phyloP scores from a whole-genome alignment of 1,140 invertebrate species.

The Bombus soroeensis region DNA sequence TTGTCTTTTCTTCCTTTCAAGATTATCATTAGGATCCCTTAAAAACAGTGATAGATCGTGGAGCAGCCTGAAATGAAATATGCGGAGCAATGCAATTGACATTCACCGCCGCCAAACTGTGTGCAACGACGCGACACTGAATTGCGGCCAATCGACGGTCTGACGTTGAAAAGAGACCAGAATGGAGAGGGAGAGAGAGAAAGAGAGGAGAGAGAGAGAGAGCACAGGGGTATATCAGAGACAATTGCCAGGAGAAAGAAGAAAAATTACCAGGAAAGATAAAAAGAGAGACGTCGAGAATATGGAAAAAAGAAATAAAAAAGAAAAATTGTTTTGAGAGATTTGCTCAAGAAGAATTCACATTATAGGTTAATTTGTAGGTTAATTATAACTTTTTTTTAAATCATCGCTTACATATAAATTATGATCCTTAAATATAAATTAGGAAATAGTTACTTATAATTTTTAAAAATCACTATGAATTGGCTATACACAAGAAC shows the following conservation, averaged over 20 bases:
- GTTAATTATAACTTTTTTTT: background rate
- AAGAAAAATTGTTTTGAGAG: background rate
- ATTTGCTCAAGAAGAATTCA: background rate
- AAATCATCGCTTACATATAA: background rate
- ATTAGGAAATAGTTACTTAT: no score
- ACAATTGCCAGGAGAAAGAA: background rate
- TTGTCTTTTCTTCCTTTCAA: background rate
- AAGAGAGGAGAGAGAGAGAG: background rate
- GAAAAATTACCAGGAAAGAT: background rate
- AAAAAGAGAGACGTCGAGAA: background rate
- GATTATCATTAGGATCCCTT: conserved; percentile 19
- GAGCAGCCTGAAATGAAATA: conserved; percentile 59
- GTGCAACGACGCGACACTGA: conserved; percentile 72
- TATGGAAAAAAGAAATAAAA: background rate
- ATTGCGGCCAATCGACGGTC: conserved; percentile 70
- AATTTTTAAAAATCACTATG: no score
- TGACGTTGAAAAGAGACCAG: conserved; percentile 34
- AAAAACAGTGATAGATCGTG: conserved; percentile 19
- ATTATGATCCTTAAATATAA: no score
- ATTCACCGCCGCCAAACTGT: conserved; percentile 56
- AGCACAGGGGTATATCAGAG: background rate
- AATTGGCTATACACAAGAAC: no score
- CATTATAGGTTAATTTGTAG: background rate
- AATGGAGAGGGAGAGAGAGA: background rate
- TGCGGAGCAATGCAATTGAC: conserved; percentile 70